phyloP scores from a whole-genome alignment of 2,113 vertebrate species.

The Pithys albifrons region DNA sequence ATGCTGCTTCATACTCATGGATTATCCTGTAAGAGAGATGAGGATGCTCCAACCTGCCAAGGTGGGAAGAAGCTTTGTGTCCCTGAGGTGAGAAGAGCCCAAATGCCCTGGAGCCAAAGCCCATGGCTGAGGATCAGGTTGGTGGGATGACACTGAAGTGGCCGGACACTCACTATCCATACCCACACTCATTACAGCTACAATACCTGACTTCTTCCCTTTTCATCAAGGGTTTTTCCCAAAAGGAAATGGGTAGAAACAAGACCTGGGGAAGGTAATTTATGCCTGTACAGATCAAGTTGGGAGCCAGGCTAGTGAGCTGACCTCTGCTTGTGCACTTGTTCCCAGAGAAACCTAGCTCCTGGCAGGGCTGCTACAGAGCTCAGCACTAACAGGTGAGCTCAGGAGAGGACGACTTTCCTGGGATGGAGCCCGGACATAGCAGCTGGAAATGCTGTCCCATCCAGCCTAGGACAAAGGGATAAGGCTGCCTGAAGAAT shows the following conservation, averaged over 20 bases:
- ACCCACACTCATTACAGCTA: background rate
- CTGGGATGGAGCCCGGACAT: background rate
- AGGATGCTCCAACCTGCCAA: background rate
- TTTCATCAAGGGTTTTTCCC: background rate
- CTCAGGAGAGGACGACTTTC: background rate
- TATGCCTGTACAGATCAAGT: background rate
- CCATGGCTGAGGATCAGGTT: fast-evolving
- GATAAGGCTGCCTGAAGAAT: background rate
- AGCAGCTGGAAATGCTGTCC: background rate
- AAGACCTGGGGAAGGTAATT: background rate
- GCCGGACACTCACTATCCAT: background rate
- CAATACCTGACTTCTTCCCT: background rate
- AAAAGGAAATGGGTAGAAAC: background rate
- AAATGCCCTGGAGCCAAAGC: background rate
- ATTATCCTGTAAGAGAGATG: background rate
- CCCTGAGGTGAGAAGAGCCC: background rate
- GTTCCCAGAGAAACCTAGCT: background rate
- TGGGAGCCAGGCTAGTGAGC: background rate
- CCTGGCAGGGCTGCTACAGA: background rate
- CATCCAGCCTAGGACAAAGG: background rate
- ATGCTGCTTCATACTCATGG: background rate
- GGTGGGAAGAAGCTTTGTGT: background rate
- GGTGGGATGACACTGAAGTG: fast-evolving
- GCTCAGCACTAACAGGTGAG: background rate
- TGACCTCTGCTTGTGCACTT: fast-evolving